These are phyloP conservation scores for Epinotia nisella DNA, from an alignment of 2,888 invertebrate species.

Conservation along the genomic window DNA sequence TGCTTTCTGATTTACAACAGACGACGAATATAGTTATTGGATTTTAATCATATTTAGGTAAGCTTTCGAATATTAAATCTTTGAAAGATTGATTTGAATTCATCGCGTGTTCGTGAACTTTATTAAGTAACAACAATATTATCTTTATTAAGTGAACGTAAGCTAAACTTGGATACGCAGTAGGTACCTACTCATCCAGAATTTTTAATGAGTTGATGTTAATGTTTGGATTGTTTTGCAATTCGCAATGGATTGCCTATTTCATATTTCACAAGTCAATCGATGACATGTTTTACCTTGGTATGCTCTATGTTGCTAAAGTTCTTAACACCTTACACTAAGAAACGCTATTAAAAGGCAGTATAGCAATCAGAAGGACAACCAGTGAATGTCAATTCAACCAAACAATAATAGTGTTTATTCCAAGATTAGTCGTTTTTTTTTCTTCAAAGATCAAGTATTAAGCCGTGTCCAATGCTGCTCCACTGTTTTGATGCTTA, in stretches of 20 bases:
- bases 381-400: too few relatives aligned
- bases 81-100: slow-evolving; percentile 14
- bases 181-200: not conserved
- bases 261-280: not conserved
- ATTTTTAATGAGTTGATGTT: slow-evolving; percentile 21
- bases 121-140: slow-evolving; percentile 28
- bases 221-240: slow-evolving; percentile 1
- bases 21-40: slow-evolving; percentile 5
- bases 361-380: too few relatives aligned
- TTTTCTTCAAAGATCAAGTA: too few relatives aligned
- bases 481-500: too few relatives aligned
- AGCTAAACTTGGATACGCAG: slow-evolving; percentile 7
- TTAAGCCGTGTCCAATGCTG: too few relatives aligned
- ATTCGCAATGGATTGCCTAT: not conserved
- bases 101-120: slow-evolving; percentile 24
- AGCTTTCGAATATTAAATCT: slow-evolving; percentile 2
- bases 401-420: too few relatives aligned
- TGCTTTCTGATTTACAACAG: not conserved
- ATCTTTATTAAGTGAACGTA: slow-evolving; percentile 25
- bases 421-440: too few relatives aligned
- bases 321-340: too few relatives aligned
- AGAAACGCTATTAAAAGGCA: too few relatives aligned
- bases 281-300: too few relatives aligned
- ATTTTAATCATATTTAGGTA: slow-evolving; percentile 18
- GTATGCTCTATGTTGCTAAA: too few relatives aligned